phyloP scores from a whole-genome alignment of 64 coral and sea anemone genomes.

The Montipora capricornis region DNA sequence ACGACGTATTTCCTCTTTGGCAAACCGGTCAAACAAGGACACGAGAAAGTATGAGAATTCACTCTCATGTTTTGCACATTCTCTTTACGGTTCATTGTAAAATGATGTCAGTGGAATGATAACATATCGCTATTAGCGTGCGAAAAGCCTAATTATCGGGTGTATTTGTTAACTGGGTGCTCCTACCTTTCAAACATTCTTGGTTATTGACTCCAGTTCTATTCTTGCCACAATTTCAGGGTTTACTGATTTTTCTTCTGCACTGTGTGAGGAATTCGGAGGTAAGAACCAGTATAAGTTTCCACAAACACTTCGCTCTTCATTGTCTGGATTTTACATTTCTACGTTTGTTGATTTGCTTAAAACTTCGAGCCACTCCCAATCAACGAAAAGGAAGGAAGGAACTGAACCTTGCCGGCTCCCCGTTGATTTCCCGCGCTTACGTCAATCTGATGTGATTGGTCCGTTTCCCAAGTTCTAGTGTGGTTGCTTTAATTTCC shows the following conservation, averaged over 20 bases:
- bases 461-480: too few relatives aligned
- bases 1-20: too few relatives aligned
- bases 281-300: neutral
- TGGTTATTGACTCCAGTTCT: neutral
- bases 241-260: conserved; percentile 28
- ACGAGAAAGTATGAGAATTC: too few relatives aligned
- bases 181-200: neutral
- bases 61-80: too few relatives aligned
- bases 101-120: too few relatives aligned
- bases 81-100: too few relatives aligned
- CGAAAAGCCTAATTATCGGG: too few relatives aligned
- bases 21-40: too few relatives aligned
- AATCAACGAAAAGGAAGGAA: neutral
- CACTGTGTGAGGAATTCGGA: conserved; percentile 36
- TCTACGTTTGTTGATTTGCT: neutral
- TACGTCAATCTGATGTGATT: too few relatives aligned
- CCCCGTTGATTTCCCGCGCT: too few relatives aligned
- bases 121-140: too few relatives aligned
- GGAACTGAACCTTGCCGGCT: neutral
- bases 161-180: neutral
- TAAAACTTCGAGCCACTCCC: neutral
- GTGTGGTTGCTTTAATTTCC: too few relatives aligned
- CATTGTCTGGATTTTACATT: neutral
- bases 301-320: neutral
- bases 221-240: neutral